Base-by-base conservation (phyloP, 2,113 vertebrate species). In the Hippocampus mohnikei region DNA sequence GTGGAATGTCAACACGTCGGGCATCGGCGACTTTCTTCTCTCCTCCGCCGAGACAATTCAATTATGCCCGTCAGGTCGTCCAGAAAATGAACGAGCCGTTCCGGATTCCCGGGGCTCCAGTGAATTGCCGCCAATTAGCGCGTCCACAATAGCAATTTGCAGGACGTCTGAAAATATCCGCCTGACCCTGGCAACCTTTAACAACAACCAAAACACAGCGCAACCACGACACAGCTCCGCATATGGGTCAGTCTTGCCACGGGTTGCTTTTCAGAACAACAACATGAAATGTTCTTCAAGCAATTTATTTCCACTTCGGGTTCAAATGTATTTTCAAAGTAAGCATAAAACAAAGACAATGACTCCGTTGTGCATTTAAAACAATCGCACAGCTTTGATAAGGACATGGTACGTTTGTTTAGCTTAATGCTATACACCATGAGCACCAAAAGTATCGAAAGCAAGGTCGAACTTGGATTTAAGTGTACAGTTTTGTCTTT, bases 61-160 rank as follows among this genome's bases (percentile, higher is more conserved):
- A 65, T 65, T 65, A 65, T 27, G 63, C 62, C 15, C 12, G 62
- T 65, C 63, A 65, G 63, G 42, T 46, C 63, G 40, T 65, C 62
- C 41, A 65, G 62, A 65, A 65, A 65, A 46, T 65, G n/a, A 65
- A 65, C 8, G 41, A 65, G 63, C 42, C 7, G n/a, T 48, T 63
- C 61, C 61, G 5, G 21, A 63, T 41, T 23, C 33, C 33, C 37
- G 40, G 37, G 41, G 61, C 7, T 63, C 18, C 1, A 6, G 8
- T 65, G 63, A 27, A 46, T 46, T 46, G 63, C 27, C 16, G 41
- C 63, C 63, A 65, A 65, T 65, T 65, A 46, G 3, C 8, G 44
- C 16, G 42, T 25, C 42, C 41, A 65, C 63, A 65, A 65, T 46
- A 65, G 42, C 42, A 46, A 65, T 65, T 46, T 46, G 42, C 63